These are phyloP conservation scores for Himalopsyche anomala DNA, from an alignment of 2,888 invertebrate species.

Conservation along the genomic window DNA sequence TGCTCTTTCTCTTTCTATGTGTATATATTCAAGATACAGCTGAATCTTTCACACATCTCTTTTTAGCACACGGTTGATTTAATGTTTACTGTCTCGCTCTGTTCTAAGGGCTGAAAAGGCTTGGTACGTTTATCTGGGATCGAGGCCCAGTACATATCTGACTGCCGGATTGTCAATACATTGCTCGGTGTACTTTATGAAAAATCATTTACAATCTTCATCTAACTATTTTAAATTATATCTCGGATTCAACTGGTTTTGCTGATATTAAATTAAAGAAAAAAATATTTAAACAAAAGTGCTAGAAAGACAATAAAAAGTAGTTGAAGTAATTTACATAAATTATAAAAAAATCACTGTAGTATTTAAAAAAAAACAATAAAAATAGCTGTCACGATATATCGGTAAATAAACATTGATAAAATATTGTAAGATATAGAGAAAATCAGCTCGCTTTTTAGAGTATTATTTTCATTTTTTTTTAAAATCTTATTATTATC, in stretches of 20 bases:
- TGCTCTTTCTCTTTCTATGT: neutral
- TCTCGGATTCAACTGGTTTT: neutral
- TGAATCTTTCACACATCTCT: neutral
- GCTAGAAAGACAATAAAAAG: neutral
- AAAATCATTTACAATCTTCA: constrained; percentile 11
- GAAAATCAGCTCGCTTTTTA: no score
- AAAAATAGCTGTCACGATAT: neutral
- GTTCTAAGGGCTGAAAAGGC: constrained; percentile 28
- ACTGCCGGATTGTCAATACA: neutral
- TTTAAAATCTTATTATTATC: neutral
- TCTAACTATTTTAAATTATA: constrained; percentile 28
- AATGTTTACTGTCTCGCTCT: constrained; percentile 9
- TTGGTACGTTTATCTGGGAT: constrained; percentile 27
- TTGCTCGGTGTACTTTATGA: constrained; percentile 4
- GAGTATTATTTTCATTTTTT: neutral
- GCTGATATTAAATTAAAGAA: neutral
- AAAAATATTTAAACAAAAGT: neutral
- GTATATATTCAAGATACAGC: neutral
- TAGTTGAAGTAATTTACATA: neutral
- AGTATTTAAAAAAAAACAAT: neutral
- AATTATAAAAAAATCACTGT: neutral
- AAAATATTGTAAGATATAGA: neutral
- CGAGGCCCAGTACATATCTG: constrained; percentile 23
- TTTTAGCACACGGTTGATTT: neutral
- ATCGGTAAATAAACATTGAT: neutral